phyloP scores from a whole-genome alignment of 2,113 vertebrate genomes.

The Zapus hudsonius region DNA sequence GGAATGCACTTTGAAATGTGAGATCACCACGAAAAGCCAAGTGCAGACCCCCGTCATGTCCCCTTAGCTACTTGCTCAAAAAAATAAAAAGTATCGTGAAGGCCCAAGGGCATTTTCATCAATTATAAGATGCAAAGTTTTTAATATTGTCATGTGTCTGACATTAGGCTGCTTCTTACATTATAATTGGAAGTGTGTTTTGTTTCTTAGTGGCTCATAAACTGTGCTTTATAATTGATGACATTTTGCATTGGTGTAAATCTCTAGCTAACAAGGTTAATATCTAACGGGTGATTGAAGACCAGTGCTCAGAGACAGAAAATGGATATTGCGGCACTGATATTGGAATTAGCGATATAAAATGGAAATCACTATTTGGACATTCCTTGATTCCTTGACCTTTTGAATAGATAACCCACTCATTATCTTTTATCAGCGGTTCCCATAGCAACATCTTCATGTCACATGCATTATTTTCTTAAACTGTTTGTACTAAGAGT shows the following conservation, averaged over 20 bases:
- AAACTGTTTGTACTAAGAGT: constrained; percentile 6
- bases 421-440: not conserved
- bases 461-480: not conserved
- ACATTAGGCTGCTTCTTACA: not conserved
- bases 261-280: not conserved
- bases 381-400: not conserved
- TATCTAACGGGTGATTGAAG: not conserved
- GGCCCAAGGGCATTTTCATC: not conserved
- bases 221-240: not conserved
- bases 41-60: not conserved
- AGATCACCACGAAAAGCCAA: not conserved
- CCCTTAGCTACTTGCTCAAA: not conserved
- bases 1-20: not conserved
- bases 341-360: not conserved
- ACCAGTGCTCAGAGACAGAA: not conserved
- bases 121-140: not conserved
- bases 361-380: not conserved
- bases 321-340: not conserved
- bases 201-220: constrained; percentile 4
- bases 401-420: not conserved
- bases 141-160: not conserved
- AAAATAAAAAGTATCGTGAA: not conserved
- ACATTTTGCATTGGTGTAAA: not conserved
- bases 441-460: not conserved
- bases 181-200: not conserved